Percentiles rank a stretch among this genome's conserved stretches.
Conservation (phyloP, 2,797 vertebrate species). For the Myioborus miniatus region DNA sequence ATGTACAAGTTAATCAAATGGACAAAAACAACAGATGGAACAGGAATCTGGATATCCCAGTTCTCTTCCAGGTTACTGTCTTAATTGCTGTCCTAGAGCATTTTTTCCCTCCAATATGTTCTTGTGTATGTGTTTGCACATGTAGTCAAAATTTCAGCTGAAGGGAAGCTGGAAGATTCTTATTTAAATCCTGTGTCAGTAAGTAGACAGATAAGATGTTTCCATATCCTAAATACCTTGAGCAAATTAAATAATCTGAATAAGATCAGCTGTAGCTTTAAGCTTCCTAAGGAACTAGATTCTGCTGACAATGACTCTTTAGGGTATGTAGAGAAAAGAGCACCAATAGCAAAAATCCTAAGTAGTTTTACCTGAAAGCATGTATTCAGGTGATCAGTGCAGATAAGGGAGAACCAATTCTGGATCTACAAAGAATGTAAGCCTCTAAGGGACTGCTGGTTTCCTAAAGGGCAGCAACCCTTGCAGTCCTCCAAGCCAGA, state of each 20-base stretch:
- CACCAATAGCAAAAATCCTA: background rate
- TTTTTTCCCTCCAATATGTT: background rate
- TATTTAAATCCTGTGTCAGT: background rate
- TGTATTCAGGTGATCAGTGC: background rate
- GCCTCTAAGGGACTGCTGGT: background rate
- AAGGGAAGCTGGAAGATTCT: background rate
- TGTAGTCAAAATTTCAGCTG: background rate
- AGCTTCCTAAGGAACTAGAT: background rate
- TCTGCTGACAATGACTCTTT: background rate
- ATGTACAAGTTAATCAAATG: conserved; percentile 3
- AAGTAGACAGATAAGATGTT: background rate
- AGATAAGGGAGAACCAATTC: background rate
- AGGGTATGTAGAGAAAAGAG: background rate
- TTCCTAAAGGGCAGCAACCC: background rate
- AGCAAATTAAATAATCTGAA: background rate
- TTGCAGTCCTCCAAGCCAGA: background rate
- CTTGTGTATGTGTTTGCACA: background rate
- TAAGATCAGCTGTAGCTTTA: background rate
- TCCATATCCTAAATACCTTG: background rate
- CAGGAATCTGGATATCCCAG: background rate
- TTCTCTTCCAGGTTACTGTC: conserved; percentile 21
- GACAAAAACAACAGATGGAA: conserved; percentile 39
- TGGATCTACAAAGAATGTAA: background rate
- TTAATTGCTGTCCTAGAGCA: conserved; percentile 22
- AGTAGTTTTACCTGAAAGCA: background rate